Base-by-base conservation (phyloP, 2,113 vertebrate genomes). In the Atrichornis clamosus region DNA sequence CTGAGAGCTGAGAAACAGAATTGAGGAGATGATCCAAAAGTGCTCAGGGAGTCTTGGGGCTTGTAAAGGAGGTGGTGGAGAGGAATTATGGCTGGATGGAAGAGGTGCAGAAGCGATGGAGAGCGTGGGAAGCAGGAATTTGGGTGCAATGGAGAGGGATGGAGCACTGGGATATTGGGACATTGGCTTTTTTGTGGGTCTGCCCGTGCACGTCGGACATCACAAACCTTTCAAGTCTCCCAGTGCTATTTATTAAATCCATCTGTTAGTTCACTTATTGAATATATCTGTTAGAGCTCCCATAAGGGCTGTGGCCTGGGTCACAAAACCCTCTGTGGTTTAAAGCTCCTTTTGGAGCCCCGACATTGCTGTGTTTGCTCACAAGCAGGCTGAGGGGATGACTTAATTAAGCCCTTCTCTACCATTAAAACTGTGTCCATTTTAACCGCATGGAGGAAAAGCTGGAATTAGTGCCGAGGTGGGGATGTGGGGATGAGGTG, bases 21-120 rank as follows among this genome's bases (percentile, higher is more conserved):
- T 0, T 11, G 53, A 33, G 33, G 24, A 20, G 9, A 2, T 0
- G 11, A 33, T 33, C 20, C 13, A 1, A 14, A 64, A 20, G 20
- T 24, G 8, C 26, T 20, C 28, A 14, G 19, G 52, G 74, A 72
- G 35, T 12, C 44, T 11, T 32, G 27, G 19, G 26, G 15, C 19
- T 65, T 23, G 7, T 5, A 22, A 33, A 33, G 39, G 65, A 28
- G 28, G 52, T 0, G 1, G 15, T 37, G 30, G 39, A 53, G 23
- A 23, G 39, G 39, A 41, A 41, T 41, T 41, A 41, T 41, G 68
- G 39, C 37, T 84, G 82, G n/a, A 12, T n/a, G 72, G n/a, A 24
- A 33, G n/a, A 44, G 22, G 4, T 7, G 3, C 1, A 12, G 47
- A 50, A 16, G 7, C 12, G 28, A 44, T 13, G 21, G 32, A 16